Base-by-base conservation (phyloP, 2,888 invertebrate genomes). In the Hirtodrosophila cameraria region DNA sequence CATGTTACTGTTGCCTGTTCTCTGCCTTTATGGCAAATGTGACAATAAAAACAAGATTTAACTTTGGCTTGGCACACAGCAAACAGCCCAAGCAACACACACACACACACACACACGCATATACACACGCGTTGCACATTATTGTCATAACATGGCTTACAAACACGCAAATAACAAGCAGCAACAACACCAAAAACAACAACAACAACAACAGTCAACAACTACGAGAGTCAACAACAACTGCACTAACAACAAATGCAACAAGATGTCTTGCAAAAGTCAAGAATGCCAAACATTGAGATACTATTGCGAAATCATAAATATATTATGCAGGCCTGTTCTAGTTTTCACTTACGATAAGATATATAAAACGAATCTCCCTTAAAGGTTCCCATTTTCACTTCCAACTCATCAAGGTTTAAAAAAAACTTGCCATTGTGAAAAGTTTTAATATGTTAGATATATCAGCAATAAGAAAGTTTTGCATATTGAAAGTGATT, bases 31-130 rank as follows among this genome's bases (percentile, higher is more conserved):
- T 73, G 77, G 80, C 82, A 82, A 80, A 80, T 80, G 80, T 68
- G 77, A 82, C 82, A 82, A 81, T 81, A 81, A 81, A 81, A 81
- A 82, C 80, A 81, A 77, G 77, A 77, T 81, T 82, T 82, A 81
- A 82, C 80, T 82, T 80, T 77, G 46, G 70, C 78, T 70, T 73
- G 54, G 54, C 73, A 60, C 62, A 72, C 58, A 27, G 57, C 67
- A 71, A 65, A 69, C 61, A 61, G 23, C 54, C 31, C 13, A 16
- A 45, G 15, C 33, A 41, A 45, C 20, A 46, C 41, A 27, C 41
- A 48, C 6, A 4, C 18, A 27, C 8, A 28, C 7, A 27, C 39
- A 35, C 39, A 33, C 48, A 20, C 15, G 16, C n/a, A 4, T 30
- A 53, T 46, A 45, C 57, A 38, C 38, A 50, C 53, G 45, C 60